phyloP scores from a whole-genome alignment of 2,888 invertebrate species.

The Arctia plantaginis region DNA sequence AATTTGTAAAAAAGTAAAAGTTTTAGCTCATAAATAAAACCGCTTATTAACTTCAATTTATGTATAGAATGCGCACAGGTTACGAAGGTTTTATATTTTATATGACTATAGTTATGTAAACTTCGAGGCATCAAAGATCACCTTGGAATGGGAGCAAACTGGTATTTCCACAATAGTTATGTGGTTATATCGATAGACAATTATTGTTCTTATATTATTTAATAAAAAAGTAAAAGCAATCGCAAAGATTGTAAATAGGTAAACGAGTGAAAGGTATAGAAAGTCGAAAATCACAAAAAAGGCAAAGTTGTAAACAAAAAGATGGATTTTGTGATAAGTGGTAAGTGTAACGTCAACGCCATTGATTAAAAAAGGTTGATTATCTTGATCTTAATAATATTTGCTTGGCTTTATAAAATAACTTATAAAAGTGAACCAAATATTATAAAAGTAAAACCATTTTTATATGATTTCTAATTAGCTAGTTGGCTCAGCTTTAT shows the following conservation, averaged over 20 bases:
- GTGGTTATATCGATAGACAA: background rate
- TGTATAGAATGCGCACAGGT: background rate
- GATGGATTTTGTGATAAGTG: conserved; percentile 26
- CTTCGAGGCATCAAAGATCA: background rate
- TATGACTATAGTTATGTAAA: background rate
- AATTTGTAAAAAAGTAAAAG: background rate
- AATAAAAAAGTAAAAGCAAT: conserved; percentile 37
- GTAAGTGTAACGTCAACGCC: conserved; percentile 21
- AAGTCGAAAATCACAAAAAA: conserved; percentile 50
- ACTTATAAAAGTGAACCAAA: background rate
- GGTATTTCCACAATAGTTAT: background rate
- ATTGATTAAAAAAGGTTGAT: conserved; percentile 15
- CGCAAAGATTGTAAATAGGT: conserved; percentile 38
- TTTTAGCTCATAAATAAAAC: background rate
- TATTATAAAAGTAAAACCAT: too few relatives aligned
- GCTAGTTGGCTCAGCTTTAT: background rate
- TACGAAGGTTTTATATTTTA: background rate
- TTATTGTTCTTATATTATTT: background rate
- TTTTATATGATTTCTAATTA: background rate
- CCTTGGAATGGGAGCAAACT: background rate
- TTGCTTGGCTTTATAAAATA: background rate
- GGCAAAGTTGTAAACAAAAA: conserved; percentile 33
- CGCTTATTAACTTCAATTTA: background rate
- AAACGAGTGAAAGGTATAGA: conserved; percentile 62
- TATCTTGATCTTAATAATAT: background rate